Base-by-base conservation (phyloP, 2,113 vertebrate genomes). In the Macroglossus sobrinus region DNA sequence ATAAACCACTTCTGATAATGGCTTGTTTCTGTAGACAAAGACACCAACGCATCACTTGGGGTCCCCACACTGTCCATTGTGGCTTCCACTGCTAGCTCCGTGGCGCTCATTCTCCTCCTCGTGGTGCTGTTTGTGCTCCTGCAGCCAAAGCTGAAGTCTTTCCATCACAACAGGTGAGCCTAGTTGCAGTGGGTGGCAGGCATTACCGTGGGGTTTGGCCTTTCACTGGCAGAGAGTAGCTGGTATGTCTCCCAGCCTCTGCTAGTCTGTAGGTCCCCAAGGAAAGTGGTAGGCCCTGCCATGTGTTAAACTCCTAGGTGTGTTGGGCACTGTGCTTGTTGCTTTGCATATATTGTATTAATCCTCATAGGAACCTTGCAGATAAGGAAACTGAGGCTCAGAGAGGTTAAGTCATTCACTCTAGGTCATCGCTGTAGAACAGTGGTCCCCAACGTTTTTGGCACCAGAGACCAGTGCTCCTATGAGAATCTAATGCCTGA, bases 91-190 rank as follows among this genome's bases (percentile, higher is more conserved):
- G 99, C 99, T 4, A 99, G 99, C 93, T 99, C 99, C 0, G 99
- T 99, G 0, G 99, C 98, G 0, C 98, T 99, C 96, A 99, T 99
- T 96, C 99, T 99, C 93, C 99, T 99, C 93, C 98, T 99, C 38
- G 99, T 99, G 89, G 99, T 99, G 97, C 98, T 99, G 87, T 99
- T 99, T 97, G 99, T 99, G 91, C 98, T 99, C 94, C 99, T 99
- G 95, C 99, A 99, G 98, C 99, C 99, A 72, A 99, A 99, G 98
- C 99, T 99, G 97, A 99, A 99, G 98, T 99, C 99, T 0, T 99
- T 99, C 98, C 99, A 99, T 97, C 99, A 99, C 28, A 99, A 98
- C 99, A 99, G 99, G 99, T 99, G 78, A 98, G 99, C 57, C 64
- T 16, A 28, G 71, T 33, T 72, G 78, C 24, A 2, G 21, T 0